These are phyloP conservation scores for Caiman crocodilus DNA, from an alignment of 2,797 vertebrate species.

Conservation along the genomic window DNA sequence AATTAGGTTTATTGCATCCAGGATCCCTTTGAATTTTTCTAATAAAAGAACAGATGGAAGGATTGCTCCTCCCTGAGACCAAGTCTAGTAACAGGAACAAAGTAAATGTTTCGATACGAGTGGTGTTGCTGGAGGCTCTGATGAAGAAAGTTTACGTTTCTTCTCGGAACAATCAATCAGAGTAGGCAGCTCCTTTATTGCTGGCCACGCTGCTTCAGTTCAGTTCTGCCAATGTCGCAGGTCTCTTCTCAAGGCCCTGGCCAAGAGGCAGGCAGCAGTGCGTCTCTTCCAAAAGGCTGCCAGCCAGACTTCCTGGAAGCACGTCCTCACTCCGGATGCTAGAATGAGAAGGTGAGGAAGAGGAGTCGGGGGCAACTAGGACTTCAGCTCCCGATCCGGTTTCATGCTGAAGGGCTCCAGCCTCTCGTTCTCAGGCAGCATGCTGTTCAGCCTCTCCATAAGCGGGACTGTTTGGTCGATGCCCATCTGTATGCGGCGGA, in stretches of 20 bases:
- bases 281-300: not conserved
- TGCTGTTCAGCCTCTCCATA: slow-evolving; percentile 96
- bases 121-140: not conserved
- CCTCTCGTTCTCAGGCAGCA: slow-evolving; percentile 93
- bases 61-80: slow-evolving; percentile 23
- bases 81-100: slow-evolving; percentile 17
- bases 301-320: accelerated
- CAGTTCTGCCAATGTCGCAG: not conserved
- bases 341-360: not conserved
- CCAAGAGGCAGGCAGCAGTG: not conserved
- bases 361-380: slow-evolving; percentile 9
- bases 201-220: not conserved
- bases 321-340: accelerated
- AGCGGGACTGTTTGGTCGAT: slow-evolving; percentile 96
- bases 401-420: slow-evolving; percentile 97
- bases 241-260: not conserved
- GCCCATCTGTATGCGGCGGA: slow-evolving; percentile 98
- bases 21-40: slow-evolving; percentile 17
- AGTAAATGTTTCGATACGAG: not conserved
- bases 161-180: not conserved
- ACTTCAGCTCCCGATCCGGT: slow-evolving; percentile 83
- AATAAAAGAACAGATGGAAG: not conserved
- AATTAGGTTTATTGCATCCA: not conserved
- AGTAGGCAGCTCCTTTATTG: not conserved
- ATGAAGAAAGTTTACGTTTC: not conserved